Evolutionary conservation across 37 sponge, comb jelly and placozoan genomes (phyloP).

Genomic region (Halichondria panicea): DNA sequence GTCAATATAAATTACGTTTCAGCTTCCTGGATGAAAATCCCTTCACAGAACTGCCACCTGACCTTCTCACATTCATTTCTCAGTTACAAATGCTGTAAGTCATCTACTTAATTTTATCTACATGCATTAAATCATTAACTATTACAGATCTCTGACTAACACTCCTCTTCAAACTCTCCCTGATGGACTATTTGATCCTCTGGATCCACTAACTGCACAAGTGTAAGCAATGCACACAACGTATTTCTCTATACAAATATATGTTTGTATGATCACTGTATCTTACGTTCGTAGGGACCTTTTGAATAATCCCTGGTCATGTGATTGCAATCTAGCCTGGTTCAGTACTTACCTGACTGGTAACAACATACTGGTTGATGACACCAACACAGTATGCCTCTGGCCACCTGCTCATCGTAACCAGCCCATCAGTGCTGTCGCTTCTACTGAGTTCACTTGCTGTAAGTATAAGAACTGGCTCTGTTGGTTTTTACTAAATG

Average conservation of each 20-base stretch:
- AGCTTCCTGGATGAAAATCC: constrained; percentile 23
- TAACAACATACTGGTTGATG: neutral
- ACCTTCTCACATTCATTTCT: neutral
- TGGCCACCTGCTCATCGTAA: constrained; percentile 21
- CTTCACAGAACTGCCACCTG: constrained; percentile 1
- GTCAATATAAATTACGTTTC: neutral
- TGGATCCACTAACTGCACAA: neutral
- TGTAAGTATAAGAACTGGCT: constrained; percentile 5
- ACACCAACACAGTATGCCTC: constrained; percentile 1
- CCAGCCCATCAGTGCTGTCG: neutral
- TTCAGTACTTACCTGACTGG: constrained; percentile 1
- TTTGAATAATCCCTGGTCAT: constrained; percentile 57
- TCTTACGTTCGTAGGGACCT: constrained; percentile 9
- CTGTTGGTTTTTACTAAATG: neutral
- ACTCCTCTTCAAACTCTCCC: constrained; percentile 34
- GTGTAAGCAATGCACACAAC: constrained; percentile 35
- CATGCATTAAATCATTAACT: neutral
- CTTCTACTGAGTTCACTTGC: constrained; percentile 8
- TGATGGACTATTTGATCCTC: constrained; percentile 20
- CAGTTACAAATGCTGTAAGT: constrained; percentile 40
- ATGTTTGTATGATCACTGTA: neutral
- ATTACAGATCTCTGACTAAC: constrained; percentile 18
- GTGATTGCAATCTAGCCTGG: constrained; percentile 62
- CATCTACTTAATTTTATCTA: neutral
- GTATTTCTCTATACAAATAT: neutral